Conservation (phyloP, 2,797 vertebrate genomes). For the Lithobates pipiens region DNA sequence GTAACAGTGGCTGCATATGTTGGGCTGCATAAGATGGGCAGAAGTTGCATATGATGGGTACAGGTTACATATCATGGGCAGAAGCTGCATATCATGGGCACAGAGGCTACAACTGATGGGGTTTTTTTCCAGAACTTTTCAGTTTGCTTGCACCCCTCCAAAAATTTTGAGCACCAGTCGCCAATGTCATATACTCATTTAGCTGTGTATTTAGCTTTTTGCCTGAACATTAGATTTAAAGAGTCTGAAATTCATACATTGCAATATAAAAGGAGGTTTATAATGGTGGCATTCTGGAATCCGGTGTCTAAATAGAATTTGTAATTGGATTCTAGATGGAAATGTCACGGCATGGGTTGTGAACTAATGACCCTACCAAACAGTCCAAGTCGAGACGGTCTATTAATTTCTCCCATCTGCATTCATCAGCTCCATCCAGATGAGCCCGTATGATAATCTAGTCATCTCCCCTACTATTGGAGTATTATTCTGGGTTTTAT, state of each 20-base stretch:
- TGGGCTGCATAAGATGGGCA: too few relatives aligned
- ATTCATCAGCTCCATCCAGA: slow-evolving; percentile 1
- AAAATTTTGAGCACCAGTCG: too few relatives aligned
- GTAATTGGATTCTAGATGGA: background rate
- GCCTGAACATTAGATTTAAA: background rate
- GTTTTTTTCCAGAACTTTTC: too few relatives aligned
- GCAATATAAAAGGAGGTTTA: background rate
- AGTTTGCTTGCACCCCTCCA: too few relatives aligned
- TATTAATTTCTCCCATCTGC: background rate
- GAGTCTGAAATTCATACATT: background rate
- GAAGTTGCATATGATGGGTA: too few relatives aligned
- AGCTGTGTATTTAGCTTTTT: too few relatives aligned
- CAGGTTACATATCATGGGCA: too few relatives aligned
- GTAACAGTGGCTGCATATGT: too few relatives aligned
- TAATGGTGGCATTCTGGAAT: background rate
- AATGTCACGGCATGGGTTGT: background rate
- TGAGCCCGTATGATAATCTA: background rate
- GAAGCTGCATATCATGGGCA: too few relatives aligned
- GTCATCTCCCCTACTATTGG: background rate
- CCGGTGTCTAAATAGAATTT: background rate
- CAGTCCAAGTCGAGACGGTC: background rate
- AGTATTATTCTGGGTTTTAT: background rate
- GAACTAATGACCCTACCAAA: background rate
- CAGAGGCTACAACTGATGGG: too few relatives aligned
- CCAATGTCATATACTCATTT: too few relatives aligned